Conservation (phyloP, 2,797 vertebrate species). For the Aeoliscus strigatus region DNA sequence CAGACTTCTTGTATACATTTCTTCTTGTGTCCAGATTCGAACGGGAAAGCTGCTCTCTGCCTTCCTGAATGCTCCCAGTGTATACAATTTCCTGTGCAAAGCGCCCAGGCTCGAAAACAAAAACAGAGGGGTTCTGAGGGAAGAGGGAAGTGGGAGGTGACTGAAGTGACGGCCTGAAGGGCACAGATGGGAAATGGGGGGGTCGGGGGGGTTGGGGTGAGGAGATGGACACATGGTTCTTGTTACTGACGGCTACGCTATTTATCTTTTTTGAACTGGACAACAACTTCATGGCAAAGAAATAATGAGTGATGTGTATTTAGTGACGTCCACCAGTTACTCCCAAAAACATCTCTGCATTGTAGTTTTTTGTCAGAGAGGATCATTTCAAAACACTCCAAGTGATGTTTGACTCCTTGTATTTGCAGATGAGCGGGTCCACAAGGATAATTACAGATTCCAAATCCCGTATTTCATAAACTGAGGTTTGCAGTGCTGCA, state of each 20-base stretch:
- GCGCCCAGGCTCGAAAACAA: constrained; percentile 76
- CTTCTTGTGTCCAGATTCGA: constrained; percentile 42
- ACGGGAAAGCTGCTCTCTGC: constrained; percentile 72
- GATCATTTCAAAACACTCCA: constrained; percentile 1
- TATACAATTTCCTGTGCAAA: constrained; percentile 80
- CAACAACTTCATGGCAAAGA: constrained; percentile 5
- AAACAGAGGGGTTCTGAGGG: constrained; percentile 73
- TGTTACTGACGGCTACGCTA: constrained; percentile 53
- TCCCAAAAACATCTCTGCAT: constrained; percentile 7
- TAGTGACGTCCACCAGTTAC: constrained; percentile 8
- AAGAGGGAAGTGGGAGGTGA: constrained; percentile 74
- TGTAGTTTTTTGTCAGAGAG: constrained; percentile 11
- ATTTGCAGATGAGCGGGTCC: constrained; percentile 6
- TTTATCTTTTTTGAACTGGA: constrained; percentile 28
- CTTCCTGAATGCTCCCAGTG: constrained; percentile 80
- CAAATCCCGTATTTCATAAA: constrained; percentile 13
- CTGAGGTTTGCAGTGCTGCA: constrained; percentile 8
- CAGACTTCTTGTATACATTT: constrained; percentile 38
- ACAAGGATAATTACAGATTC: constrained; percentile 16
- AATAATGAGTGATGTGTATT: background rate
- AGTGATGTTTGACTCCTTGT: constrained; percentile 4
- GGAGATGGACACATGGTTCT: constrained; percentile 69
- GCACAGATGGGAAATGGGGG: constrained; percentile 70
- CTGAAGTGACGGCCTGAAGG: constrained; percentile 66
- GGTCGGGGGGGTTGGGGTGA: constrained; percentile 11